Evolutionary conservation across 2,797 vertebrate species (phyloP), one percentile per base, ranked within the genome.

Genomic region (Sarcoramphus papa): DNA sequence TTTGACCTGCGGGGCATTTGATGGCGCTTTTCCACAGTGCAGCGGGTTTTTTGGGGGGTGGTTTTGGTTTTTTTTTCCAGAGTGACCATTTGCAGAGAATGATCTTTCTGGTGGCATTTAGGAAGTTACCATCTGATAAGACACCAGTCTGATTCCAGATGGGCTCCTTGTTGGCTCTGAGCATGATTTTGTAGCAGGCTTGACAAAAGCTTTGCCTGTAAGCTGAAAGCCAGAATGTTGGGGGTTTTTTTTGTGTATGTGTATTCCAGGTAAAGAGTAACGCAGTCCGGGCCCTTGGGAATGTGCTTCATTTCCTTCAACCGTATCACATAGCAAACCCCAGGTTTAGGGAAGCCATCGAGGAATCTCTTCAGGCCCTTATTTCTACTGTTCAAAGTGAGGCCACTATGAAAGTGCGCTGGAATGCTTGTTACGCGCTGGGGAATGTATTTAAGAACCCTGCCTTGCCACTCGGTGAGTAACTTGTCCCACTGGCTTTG

Each of bases 391-490:
- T 99, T 65, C 98, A 98, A 75, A 99, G 98, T 3, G 99, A 99
- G n/a, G 98, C 99, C 83, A 99, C 98, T 6, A 99, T 99, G 99
- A 99, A 99, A 96, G 99, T 99, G 85, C 97, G 99, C 59, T 99
- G 99, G 99, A 99, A 99, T 28, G 99, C 99, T 30, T 99, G 99
- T 50, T 99, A 99, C 2, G 99, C 99, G 0, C 93, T 99, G 73
- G 99, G 99, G 30, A 99, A 99, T 33, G 99, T 99, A 0, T 99
- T 99, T 97, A 99, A 98, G 97, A 99, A 99, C 93, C 97, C 98
- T 3, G 98, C 98, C 63, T 97, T 99, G 95, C 99, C 99, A 0
- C 98, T 99, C 0, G 99, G 99, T 99, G 94, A 98, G 98, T 94
- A 24, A 68, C 76, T 56, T 40, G 35, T 45, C 67, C 88, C 54